phyloP scores from a whole-genome alignment of 2,797 vertebrate species.

The Todus mexicanus region DNA sequence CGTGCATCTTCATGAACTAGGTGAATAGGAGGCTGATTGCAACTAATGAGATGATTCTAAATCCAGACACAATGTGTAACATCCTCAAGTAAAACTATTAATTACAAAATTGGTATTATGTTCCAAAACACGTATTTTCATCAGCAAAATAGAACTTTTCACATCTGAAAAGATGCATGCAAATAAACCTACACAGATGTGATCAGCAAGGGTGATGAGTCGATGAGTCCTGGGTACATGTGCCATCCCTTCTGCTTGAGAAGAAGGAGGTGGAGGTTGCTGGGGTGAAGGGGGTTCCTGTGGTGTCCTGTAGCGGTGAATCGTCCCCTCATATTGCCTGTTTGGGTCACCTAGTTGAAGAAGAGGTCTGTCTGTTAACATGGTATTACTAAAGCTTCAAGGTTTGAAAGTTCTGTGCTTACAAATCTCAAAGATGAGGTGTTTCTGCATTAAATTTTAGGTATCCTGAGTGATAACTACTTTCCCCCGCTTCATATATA shows the following conservation, averaged over 20 bases:
- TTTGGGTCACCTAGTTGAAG: conserved; percentile 71
- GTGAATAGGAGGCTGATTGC: neutral
- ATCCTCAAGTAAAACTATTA: neutral
- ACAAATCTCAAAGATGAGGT: neutral
- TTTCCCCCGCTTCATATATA: neutral
- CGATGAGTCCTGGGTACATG: conserved; percentile 89
- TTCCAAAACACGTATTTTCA: neutral
- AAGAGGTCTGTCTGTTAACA: neutral
- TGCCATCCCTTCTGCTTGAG: conserved; percentile 83
- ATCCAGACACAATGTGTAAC: neutral
- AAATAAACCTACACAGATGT: conserved; percentile 89
- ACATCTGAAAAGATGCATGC: neutral
- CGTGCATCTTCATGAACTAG: neutral
- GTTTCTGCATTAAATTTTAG: neutral
- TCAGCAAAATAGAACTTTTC: neutral
- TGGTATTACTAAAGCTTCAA: neutral
- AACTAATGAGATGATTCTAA: neutral
- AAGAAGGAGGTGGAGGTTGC: conserved; percentile 67
- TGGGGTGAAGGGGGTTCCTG: conserved; percentile 84
- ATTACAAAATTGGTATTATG: neutral
- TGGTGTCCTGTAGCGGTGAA: conserved; percentile 82
- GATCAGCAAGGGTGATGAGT: conserved; percentile 96
- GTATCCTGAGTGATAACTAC: neutral
- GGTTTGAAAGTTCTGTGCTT: neutral
- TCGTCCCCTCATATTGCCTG: conserved; percentile 80